Evolutionary conservation across 2,888 invertebrate species (phyloP), one percentile per base, ranked within the genome.

Genomic region (Nineta flava): DNA sequence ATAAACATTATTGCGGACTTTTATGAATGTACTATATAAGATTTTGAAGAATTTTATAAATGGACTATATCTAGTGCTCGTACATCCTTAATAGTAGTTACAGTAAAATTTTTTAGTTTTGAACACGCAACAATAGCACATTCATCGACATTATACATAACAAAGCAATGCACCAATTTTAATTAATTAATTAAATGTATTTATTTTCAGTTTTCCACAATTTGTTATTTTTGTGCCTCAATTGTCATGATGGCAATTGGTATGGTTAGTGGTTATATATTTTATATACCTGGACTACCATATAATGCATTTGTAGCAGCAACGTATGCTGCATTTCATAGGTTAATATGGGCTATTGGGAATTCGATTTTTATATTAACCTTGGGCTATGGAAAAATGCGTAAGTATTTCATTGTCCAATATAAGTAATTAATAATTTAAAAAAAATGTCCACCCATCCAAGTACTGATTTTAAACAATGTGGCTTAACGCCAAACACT

Each of bases 261-360:
- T 13, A 38, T 76, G 62, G 61, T 68, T 1, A 63, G 62, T 44
- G 76, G 75, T 1, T 66, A 69, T 2, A 61, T 72, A 1, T 75
- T 74, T 59, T 66, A 76, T 44, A 67, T 73, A 62, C 65, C 67
- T 0, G 59, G 63, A 35, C 66, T 72, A 10, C 60, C 61, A 47
- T 75, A 75, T 61, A 65, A 69, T 50, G 68, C 68, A 1, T 48
- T 73, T 12, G 75, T 74, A 54, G 71, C 73, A 32, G 73, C 73
- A 0, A 50, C 74, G 7, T 79, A 77, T 57, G 76, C 76, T 1
- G 70, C 73, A 0, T 57, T 77, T 1, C 75, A 76, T 57, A 63
- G 78, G 34, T 72, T 74, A 0, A 62, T 69, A 1, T 79, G 76
- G 76, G 71, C 75, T 0, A 53, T 65, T 2, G 73, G 75, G 1